Evolutionary conservation across 2,113 vertebrate species (phyloP), one percentile per base, ranked within the genome.

Genomic region (Brienomyrus longianalis): DNA sequence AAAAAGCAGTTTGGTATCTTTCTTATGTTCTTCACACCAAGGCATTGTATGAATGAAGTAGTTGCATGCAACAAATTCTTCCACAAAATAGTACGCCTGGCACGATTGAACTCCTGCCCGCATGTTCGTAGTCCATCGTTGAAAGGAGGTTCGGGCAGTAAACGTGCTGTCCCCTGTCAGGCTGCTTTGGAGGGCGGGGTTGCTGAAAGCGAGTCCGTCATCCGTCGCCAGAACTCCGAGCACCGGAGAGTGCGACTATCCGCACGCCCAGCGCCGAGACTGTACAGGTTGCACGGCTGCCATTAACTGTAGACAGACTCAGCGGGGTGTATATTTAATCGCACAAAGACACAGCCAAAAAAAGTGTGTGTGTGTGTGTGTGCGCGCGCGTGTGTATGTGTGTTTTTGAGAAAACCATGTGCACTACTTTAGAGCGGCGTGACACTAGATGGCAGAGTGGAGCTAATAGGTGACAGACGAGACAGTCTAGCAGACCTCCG

Each of bases 401-500:
- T 74, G 27, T 74, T 0, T 39, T 17, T 77, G 7, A 17, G 31
- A 43, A 39, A 80, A 86, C 21, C 87, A 88, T 39, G 56, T 45
- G 80, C 35, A 35, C 54, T 66, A 31, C 35, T 39, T 27, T 31
- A 54, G 23, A 52, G 19, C 31, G 62, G 21, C 1, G 87, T 54
- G 90, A 95, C 97, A 92, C 97, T 95, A 97, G 97, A 95, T 97
- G 97, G 97, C 97, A 96, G 95, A 92, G 94, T 95, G 92, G 96
- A 96, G 96, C 96, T 96, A 89, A 91, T 27, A 23, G 62, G 90
- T 66, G 89, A 31, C 51, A 54, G 45, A 52, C 47, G 56, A 31
- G 39, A 43, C 86, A 62, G n/a, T 86, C 45, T 88, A 90, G 27
- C 62, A 50, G 54, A 89, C 13, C 88, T 89, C 50, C 85, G 74